These are phyloP conservation scores for Ptychoptera albimana DNA, from an alignment of 2,888 invertebrate genomes.

Conservation along the genomic window DNA sequence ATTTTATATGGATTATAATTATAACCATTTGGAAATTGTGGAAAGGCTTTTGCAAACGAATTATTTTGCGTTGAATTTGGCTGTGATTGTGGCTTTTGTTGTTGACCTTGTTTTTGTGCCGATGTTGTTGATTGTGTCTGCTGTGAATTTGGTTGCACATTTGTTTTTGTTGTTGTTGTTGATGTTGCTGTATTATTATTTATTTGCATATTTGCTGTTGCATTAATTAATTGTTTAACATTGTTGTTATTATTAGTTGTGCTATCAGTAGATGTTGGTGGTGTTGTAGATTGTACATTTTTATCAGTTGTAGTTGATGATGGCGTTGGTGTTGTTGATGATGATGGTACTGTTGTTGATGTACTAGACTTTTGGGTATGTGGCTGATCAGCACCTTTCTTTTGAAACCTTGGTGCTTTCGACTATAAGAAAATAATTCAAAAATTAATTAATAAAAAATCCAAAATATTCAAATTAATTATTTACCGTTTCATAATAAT, in stretches of 20 bases:
- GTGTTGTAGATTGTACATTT: neutral
- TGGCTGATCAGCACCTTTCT: neutral
- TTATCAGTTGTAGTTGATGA: neutral
- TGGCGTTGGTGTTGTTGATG: neutral
- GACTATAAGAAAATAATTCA: no score
- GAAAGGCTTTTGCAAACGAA: slow-evolving; percentile 9
- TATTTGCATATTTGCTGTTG: slow-evolving; percentile 2
- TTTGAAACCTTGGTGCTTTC: no score
- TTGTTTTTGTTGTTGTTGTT: neutral
- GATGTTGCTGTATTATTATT: neutral
- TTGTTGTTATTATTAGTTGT: neutral
- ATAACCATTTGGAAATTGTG: slow-evolving; percentile 21
- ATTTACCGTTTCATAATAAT: no score
- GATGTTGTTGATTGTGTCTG: neutral
- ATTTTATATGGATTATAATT: slow-evolving; percentile 30
- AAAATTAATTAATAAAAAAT: no score
- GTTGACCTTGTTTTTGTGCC: neutral
- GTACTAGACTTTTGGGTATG: neutral
- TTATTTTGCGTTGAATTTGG: slow-evolving; percentile 5
- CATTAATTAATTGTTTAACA: slow-evolving; percentile 1
- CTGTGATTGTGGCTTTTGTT: slow-evolving; percentile 18
- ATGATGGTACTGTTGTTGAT: neutral
- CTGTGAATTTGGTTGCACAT: neutral
- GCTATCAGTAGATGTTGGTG: neutral
- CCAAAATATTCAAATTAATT: no score